Conservation (phyloP, 2,797 vertebrate species). For the Mormyrops attenuatus region DNA sequence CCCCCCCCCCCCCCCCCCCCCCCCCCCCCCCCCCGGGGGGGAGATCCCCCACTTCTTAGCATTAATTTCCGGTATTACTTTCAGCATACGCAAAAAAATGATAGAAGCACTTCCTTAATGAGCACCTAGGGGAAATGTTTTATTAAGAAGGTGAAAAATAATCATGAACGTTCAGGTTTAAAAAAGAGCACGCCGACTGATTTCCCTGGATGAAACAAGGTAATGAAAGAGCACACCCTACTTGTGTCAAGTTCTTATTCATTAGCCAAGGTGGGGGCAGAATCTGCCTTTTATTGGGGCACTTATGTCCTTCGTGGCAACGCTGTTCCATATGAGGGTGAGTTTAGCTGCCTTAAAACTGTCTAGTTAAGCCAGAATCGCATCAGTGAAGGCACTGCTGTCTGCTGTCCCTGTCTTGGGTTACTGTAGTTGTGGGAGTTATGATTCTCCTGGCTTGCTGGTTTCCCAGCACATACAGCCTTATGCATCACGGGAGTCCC, state of each 20-base stretch:
- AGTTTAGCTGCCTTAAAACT: not conserved
- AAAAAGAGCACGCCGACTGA: not conserved
- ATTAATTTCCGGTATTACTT: not conserved
- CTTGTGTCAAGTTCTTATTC: not conserved
- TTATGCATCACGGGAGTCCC: not conserved
- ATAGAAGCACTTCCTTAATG: not conserved
- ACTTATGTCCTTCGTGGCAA: not conserved
- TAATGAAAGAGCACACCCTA: not conserved
- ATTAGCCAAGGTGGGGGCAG: not conserved
- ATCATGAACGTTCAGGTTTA: not conserved
- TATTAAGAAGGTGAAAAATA: constrained; percentile 8
- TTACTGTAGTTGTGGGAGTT: not conserved
- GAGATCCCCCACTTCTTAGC: not conserved
- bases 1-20: no score
- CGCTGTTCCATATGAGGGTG: not conserved
- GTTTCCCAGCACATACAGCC: not conserved
- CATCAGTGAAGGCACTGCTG: not conserved
- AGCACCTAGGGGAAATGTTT: not conserved
- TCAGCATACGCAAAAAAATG: not conserved
- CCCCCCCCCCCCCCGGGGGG: no score
- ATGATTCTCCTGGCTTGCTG: not conserved
- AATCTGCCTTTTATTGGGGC: not conserved
- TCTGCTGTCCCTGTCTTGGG: not conserved
- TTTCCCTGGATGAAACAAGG: not conserved
- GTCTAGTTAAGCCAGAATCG: not conserved